Evolutionary conservation across 1,140 invertebrate species (phyloP).

Genomic region (Littorina saxatilis): DNA sequence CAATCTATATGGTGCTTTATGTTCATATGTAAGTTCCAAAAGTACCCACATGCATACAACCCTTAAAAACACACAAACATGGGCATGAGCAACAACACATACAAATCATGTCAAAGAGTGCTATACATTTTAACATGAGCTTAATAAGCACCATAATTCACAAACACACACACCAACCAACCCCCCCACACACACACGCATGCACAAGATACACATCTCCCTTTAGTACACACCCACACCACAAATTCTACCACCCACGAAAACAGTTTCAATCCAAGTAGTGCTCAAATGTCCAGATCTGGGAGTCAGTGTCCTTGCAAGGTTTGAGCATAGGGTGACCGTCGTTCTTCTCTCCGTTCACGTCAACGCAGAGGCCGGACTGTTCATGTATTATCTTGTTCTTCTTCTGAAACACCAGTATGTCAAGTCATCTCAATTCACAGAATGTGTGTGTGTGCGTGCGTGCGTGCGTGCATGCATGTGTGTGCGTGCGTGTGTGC

Average conservation of each 20-base stretch:
- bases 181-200: background rate
- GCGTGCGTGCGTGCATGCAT: no score
- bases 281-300: conserved; percentile 71
- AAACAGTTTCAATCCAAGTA: conserved; percentile 50
- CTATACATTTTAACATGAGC: no score
- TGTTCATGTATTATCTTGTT: conserved; percentile 30
- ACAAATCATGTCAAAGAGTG: no score
- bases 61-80: no score
- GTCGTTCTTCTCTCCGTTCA: conserved; percentile 50
- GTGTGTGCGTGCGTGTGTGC: no score
- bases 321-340: conserved; percentile 52
- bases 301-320: conserved; percentile 62
- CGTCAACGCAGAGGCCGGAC: conserved; percentile 62
- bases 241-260: background rate
- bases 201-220: background rate
- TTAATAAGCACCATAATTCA: no score
- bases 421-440: no score
- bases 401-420: conserved; percentile 19
- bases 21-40: no score
- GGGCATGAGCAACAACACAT: no score
- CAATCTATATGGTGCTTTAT: no score
- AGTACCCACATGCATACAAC: no score
- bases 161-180: background rate
- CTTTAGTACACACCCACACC: background rate
- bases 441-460: no score